A percentile compares a stretch with the other conserved stretches of the same genome.
phyloP scores from a whole-genome alignment of 2,888 invertebrate genomes.

The Cosmia pyralina region DNA sequence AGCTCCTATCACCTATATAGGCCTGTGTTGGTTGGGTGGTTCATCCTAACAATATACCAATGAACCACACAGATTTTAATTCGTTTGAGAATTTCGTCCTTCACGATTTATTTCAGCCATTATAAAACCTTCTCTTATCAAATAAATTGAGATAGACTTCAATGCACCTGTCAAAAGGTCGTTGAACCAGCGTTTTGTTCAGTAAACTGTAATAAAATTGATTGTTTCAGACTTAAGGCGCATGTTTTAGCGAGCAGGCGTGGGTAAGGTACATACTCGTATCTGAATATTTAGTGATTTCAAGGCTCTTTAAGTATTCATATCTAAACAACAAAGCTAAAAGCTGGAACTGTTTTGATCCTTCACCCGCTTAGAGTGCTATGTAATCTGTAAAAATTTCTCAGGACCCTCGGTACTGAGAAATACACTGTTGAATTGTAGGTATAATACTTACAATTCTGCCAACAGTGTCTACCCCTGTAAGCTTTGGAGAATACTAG shows the following conservation, averaged over 20 bases:
- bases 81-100: background rate
- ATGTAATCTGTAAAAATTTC: background rate
- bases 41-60: no score
- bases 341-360: background rate
- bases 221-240: constrained; percentile 20
- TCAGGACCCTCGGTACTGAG: no score
- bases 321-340: background rate
- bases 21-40: background rate
- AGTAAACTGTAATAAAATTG: constrained; percentile 43
- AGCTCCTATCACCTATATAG: background rate
- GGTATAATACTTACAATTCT: background rate
- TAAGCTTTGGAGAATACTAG: background rate
- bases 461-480: background rate
- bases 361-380: background rate
- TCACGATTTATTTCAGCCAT: constrained; percentile 1
- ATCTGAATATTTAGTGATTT: constrained; percentile 48
- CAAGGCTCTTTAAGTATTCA: background rate
- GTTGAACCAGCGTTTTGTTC: constrained; percentile 45
- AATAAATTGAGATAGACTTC: constrained; percentile 39
- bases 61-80: background rate
- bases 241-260: constrained; percentile 28
- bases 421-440: no score
- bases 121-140: background rate
- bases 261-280: constrained; percentile 35
- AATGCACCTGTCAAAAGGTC: constrained; percentile 46